Evolutionary conservation across 2,888 invertebrate genomes (phyloP), one percentile per base, ranked within the genome.

Genomic region (Phania funesta): DNA sequence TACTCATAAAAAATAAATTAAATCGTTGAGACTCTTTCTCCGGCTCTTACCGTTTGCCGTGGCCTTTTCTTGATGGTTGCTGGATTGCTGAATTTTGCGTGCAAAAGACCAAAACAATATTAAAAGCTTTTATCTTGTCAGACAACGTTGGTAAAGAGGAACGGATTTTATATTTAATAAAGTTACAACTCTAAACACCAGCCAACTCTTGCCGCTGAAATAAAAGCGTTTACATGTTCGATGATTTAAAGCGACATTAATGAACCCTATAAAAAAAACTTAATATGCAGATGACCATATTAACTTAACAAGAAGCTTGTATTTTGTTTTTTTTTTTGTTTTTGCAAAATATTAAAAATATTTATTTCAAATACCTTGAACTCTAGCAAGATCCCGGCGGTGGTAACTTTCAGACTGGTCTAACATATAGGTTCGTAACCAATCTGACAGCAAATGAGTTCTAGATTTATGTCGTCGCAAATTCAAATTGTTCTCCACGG

Each of bases 71-170:
- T 64, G 52, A 16, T 44, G 16, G 56, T 24, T 73, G 29, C 38
- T 26, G 22, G 44, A 16, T n/a, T 64, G 54, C 41, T 26, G 20
- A 38, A 2, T 29, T 29, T 78, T 76, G 75, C 74, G 74, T 76
- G 50, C 41, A 13, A 24, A 77, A 77, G 52, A 22, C 58, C 48
- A 54, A 46, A 67, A 29, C 38, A 46, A 68, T 68, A 77, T 82
- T 82, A 82, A 82, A 77, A 82, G 81, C 77, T 82, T 82, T 82
- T 77, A 78, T 82, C 73, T 77, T 73, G 68, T 75, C 56, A 48
- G 56, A 67, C 68, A 68, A 38, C 11, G 32, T 9, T 35, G 38
- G 16, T 5, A 22, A 44, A 52, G 32, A 54, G 46, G 11, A 75
- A 56, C 73, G 73, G 73, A 81, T 60, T 73, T 76, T 77, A 54